phyloP scores from a whole-genome alignment of 1,140 invertebrate species.

The Hycleus cichorii region DNA sequence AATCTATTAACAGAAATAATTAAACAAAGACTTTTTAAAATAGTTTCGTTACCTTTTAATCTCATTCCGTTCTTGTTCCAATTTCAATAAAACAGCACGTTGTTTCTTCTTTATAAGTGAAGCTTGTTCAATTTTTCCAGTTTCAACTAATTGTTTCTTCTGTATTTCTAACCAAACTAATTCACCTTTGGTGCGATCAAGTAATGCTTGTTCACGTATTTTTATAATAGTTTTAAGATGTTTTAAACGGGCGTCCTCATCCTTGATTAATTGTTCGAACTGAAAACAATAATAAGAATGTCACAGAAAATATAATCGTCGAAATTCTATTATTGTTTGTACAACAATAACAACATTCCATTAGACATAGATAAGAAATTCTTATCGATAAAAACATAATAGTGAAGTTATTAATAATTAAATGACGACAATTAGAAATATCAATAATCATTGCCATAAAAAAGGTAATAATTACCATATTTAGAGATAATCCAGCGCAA shows the following conservation, averaged over 20 bases:
- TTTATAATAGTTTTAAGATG: slow-evolving; percentile 38
- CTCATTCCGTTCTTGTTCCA: slow-evolving; percentile 38
- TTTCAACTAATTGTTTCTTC: slow-evolving; percentile 38
- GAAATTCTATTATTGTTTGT: neutral
- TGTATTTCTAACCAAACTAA: slow-evolving; percentile 39
- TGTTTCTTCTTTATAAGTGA: slow-evolving; percentile 40
- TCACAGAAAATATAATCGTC: neutral
- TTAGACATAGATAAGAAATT: no score
- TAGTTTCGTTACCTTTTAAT: slow-evolving; percentile 38
- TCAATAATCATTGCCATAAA: neutral
- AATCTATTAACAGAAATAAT: slow-evolving; percentile 21
- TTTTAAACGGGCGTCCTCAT: slow-evolving; percentile 37
- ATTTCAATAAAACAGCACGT: slow-evolving; percentile 36
- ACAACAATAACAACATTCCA: slow-evolving; percentile 4
- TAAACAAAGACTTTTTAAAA: neutral
- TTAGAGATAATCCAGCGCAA: slow-evolving; percentile 4
- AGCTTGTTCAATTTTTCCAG: slow-evolving; percentile 35
- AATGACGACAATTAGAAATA: no score
- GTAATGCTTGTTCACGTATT: slow-evolving; percentile 35
- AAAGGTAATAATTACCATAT: neutral
- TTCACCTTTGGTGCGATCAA: slow-evolving; percentile 38
- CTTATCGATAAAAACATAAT: no score
- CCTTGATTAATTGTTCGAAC: slow-evolving; percentile 39
- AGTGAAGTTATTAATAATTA: no score
- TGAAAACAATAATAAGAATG: slow-evolving; percentile 17